Base-by-base conservation (phyloP, 2,888 invertebrate genomes). In the Hydraecia micacea region DNA sequence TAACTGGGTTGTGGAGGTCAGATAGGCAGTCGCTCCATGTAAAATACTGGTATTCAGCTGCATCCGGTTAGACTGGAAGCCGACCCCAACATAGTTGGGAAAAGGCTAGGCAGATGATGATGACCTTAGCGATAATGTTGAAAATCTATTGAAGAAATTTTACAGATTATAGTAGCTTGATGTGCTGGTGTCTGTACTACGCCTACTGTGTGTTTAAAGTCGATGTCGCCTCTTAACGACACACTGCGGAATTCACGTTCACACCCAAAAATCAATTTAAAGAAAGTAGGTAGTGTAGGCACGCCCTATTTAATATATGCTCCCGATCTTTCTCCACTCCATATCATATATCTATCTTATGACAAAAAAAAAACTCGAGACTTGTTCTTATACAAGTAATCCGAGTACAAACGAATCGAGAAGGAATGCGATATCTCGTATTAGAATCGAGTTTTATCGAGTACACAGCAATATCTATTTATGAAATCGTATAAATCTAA, bases 401-500 rank as follows among this genome's bases (percentile, higher is more conserved):
- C 18, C 39, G 70, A 80, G 67, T 63, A 70, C 69, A 67, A 70
- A 77, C 60, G 73, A 89, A 83, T 79, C 75, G 69, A 76, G 49
- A 77, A 77, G 63, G 76, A 81, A 84, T 77, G 55, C 60, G 63
- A 85, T 81, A 81, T 82, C 65, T 82, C 87, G 62, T 72, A 81
- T 80, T 75, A 28, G 71, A 80, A 80, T 86, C 82, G 83, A 76
- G 46, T 84, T 84, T 49, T 78, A 75, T 81, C 73, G 66, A 81
- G 74, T 71, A 77, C 65, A 69, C 52, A 58, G 74, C 81, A 70
- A 80, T 89, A 36, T 32, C n/a, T n/a, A n/a, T n/a, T n/a, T n/a
- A n/a, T n/a, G n/a, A n/a, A n/a, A n/a, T n/a, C n/a, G n/a, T n/a
- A 1, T 80, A 81, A 81, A 85, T 87, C 39, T 80, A 60, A 78